These are phyloP conservation scores for Valencia hispanica DNA, from an alignment of 2,797 vertebrate genomes.

Conservation along the genomic window DNA sequence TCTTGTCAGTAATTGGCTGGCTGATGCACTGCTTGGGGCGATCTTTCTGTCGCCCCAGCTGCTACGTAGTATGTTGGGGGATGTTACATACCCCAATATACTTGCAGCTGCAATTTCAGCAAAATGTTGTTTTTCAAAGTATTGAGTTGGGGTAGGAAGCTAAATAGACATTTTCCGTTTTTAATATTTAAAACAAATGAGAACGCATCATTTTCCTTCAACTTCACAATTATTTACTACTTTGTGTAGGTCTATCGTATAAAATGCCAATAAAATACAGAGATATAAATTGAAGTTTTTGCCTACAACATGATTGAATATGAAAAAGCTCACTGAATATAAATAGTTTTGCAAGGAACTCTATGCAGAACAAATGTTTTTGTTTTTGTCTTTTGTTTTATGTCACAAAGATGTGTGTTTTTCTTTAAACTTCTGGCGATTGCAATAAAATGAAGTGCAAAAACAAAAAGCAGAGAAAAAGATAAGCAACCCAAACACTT, in stretches of 20 bases:
- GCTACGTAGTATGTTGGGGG: too few relatives aligned
- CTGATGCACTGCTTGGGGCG: too few relatives aligned
- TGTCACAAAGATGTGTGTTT: slow-evolving; percentile 4
- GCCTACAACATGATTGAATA: background rate
- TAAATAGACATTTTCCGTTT: background rate
- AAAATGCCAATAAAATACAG: background rate
- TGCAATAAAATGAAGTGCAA: slow-evolving; percentile 8
- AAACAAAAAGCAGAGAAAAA: background rate
- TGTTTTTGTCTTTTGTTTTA: background rate
- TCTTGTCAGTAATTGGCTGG: too few relatives aligned
- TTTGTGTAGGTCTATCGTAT: background rate
- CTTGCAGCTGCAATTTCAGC: too few relatives aligned
- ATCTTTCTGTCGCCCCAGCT: too few relatives aligned
- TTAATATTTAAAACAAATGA: background rate
- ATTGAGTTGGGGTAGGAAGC: too few relatives aligned
- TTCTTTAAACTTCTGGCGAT: slow-evolving; percentile 14
- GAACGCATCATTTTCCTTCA: background rate
- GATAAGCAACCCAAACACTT: slow-evolving; percentile 15
- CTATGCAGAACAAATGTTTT: background rate
- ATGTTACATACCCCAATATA: too few relatives aligned
- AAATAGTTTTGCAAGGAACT: background rate
- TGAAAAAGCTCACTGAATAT: background rate
- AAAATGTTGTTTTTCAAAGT: too few relatives aligned
- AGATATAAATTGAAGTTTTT: background rate
- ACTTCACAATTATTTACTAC: background rate